A percentile compares a stretch with the other conserved stretches of the same genome.
phyloP scores from a whole-genome alignment of 2,888 invertebrate species.

The Carpatolechia fugitivella region DNA sequence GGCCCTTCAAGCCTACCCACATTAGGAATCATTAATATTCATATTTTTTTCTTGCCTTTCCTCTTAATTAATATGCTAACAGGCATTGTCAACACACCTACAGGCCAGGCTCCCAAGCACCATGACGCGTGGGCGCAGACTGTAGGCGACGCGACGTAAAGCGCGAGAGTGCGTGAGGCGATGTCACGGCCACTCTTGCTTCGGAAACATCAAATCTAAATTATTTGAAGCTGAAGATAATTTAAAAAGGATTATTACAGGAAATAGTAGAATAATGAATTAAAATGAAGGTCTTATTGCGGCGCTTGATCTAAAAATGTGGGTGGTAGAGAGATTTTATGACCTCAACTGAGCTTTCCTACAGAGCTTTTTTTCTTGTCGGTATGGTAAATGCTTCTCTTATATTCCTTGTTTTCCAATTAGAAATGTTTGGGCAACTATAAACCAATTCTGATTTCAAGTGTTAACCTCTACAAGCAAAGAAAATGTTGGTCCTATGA shows the following conservation, averaged over 20 bases:
- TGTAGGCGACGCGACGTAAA: conserved; percentile 53
- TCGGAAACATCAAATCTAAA: conserved; percentile 28
- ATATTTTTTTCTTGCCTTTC: conserved; percentile 68
- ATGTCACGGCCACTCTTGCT: conserved; percentile 60
- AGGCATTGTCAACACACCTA: conserved; percentile 73
- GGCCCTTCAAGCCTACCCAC: conserved; percentile 19
- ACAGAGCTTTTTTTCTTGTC: too few relatives aligned
- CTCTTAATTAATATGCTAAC: conserved; percentile 76
- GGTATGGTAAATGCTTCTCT: too few relatives aligned
- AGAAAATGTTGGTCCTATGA: too few relatives aligned
- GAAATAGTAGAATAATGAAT: background rate
- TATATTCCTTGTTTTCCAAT: too few relatives aligned
- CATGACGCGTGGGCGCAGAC: conserved; percentile 48
- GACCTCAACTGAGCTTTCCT: too few relatives aligned
- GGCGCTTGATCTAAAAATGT: too few relatives aligned
- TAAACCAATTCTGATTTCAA: too few relatives aligned
- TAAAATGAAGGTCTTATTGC: too few relatives aligned
- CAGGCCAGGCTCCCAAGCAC: conserved; percentile 47
- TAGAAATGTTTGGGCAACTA: too few relatives aligned
- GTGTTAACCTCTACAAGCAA: too few relatives aligned
- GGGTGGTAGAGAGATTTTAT: too few relatives aligned
- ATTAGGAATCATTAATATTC: conserved; percentile 59
- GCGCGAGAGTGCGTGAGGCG: conserved; percentile 56
- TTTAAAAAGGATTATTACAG: conserved; percentile 4
- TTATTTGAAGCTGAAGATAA: background rate